phyloP scores from a whole-genome alignment of 2,888 invertebrate species.

The Tetramorium bicarinatum region DNA sequence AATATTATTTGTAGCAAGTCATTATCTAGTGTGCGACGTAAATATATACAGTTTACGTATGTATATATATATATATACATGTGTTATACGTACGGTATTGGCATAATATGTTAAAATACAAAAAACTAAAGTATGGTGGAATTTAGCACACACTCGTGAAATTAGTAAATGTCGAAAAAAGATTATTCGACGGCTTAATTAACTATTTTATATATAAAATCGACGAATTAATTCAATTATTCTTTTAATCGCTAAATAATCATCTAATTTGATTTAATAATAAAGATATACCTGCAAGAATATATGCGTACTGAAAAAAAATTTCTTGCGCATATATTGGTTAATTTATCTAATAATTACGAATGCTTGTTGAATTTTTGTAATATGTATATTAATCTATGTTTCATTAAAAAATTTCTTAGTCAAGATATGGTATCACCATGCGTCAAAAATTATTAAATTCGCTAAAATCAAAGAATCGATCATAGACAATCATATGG shows the following conservation, averaged over 20 bases:
- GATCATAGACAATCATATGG: neutral
- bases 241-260: slow-evolving; percentile 16
- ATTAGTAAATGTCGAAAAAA: slow-evolving; percentile 6
- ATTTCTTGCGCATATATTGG: neutral
- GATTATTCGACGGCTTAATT: neutral
- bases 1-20: slow-evolving; percentile 27
- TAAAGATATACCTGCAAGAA: slow-evolving; percentile 1
- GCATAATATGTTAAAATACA: slow-evolving; percentile 29
- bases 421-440: slow-evolving; percentile 1
- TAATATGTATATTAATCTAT: neutral
- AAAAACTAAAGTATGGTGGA: slow-evolving; percentile 3
- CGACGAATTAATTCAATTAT: neutral
- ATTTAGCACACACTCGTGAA: slow-evolving; percentile 15
- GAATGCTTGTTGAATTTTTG: neutral
- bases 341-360: neutral
- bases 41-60: slow-evolving; percentile 45
- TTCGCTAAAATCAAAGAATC: slow-evolving; percentile 6
- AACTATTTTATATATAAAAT: neutral
- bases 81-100: slow-evolving; percentile 21
- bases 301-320: neutral
- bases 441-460: slow-evolving; percentile 9
- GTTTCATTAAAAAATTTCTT: slow-evolving; percentile 12
- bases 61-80: slow-evolving; percentile 50
- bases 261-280: slow-evolving; percentile 18
- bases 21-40: slow-evolving; percentile 27